A percentile compares a stretch with the other conserved stretches of the same genome.
Conservation (phyloP, 2,797 vertebrate species). For the Muscicapa comitata region DNA sequence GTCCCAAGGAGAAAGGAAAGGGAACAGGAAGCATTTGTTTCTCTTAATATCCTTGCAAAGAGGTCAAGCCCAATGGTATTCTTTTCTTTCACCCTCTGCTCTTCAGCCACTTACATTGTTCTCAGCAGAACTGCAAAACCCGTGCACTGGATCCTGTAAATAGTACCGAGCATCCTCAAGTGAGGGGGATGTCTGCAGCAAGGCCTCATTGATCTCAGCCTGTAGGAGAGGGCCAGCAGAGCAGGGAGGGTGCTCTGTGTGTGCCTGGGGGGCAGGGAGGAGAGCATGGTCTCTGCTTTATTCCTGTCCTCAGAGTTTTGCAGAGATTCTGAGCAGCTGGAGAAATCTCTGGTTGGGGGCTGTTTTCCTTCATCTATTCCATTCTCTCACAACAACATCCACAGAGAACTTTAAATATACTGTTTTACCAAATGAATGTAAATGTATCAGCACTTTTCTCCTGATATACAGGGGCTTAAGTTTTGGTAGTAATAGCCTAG, state of each 20-base stretch:
- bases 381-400: background rate
- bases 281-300: background rate
- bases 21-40: background rate
- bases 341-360: background rate
- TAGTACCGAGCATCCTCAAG: background rate
- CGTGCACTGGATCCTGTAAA: background rate
- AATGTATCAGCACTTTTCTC: background rate
- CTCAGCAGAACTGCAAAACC: background rate
- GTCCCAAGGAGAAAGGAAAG: conserved; percentile 33
- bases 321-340: background rate
- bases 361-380: background rate
- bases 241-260: background rate
- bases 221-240: background rate
- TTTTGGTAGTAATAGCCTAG: background rate
- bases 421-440: background rate
- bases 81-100: background rate
- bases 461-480: background rate
- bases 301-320: background rate
- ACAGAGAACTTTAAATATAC: background rate
- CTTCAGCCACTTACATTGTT: background rate
- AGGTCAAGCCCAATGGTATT: background rate
- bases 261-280: background rate
- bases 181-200: background rate
- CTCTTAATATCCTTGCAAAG: background rate
- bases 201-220: background rate